phyloP scores from a whole-genome alignment of 1,140 invertebrate genomes.

The Hyposmocoma kahamanoa region DNA sequence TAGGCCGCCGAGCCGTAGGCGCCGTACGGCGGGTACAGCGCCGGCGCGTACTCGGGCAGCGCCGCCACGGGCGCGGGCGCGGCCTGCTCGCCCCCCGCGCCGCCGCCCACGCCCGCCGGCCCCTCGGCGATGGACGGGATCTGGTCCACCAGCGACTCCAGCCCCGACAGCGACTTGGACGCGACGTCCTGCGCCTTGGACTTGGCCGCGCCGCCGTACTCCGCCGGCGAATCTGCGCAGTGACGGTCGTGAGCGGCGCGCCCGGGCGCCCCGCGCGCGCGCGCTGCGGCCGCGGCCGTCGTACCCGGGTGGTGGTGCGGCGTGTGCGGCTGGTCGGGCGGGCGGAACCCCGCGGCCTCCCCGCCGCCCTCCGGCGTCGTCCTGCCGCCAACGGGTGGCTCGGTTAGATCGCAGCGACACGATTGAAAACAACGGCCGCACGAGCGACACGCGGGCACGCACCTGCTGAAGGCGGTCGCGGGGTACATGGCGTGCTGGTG shows the following conservation, averaged over 20 bases:
- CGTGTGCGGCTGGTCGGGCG: conserved; percentile 26
- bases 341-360: conserved; percentile 33
- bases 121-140: conserved; percentile 89
- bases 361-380: conserved; percentile 33
- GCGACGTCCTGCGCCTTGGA: conserved; percentile 82
- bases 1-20: conserved; percentile 60
- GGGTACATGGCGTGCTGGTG: conserved; percentile 68
- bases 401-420: no score
- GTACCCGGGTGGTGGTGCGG: conserved; percentile 32
- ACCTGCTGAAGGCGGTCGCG: conserved; percentile 67
- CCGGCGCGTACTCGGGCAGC: conserved; percentile 44
- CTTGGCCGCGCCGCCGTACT: conserved; percentile 51
- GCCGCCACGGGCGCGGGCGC: conserved; percentile 16
- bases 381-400: conserved; percentile 28
- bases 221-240: conserved; percentile 38
- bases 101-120: conserved; percentile 17
- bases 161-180: conserved; percentile 89
- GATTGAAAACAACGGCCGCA: no score
- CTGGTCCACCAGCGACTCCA: conserved; percentile 92
- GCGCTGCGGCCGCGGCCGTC: conserved; percentile 23
- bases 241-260: conserved; percentile 17
- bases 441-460: no score
- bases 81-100: conserved; percentile 20
- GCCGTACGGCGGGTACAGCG: conserved; percentile 44
- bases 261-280: conserved; percentile 22